Evolutionary conservation across 2,113 vertebrate species (phyloP), one percentile per base, ranked within the genome.

Genomic region (Gila orcuttii): DNA sequence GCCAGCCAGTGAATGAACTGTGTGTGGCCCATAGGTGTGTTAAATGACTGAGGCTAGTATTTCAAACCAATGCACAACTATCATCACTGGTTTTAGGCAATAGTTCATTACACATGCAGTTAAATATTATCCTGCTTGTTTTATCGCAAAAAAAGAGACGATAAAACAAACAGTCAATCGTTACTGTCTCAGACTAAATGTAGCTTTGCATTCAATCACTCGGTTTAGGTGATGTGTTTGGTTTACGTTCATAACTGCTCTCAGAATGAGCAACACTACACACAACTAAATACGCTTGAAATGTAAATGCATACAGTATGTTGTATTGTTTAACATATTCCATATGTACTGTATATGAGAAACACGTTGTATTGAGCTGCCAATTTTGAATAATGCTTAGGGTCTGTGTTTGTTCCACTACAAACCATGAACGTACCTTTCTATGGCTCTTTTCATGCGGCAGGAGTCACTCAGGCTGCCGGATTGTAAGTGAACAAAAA

Each of bases 361-460:
- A 87, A 87, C 87, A 82, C 19, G 55, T 86, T 89, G 83, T 85
- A 87, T 80, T 60, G 85, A 89, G 87, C 87, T 93, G 91, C 89
- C 91, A 89, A 86, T 91, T 87, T 86, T 91, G 87, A 92, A 94
- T 93, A 93, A 87, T 90, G 91, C 84, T 89, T 88, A 93, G 89
- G 92, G 88, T 83, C 89, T 93, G 90, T 88, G 90, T 92, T 93
- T 89, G 87, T 89, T 91, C 86, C 87, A 88, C 52, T 33, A 82
- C 91, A 91, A 92, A 89, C 89, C 91, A 92, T 90, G 92, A 92
- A 90, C n/a, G 78, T 78, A 86, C 82, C 74, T 64, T 85, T 82
- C 87, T 83, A 73, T 89, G 91, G 85, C 89, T 92, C 88, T 85
- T 83, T 91, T 55, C 83, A 33, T 66, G 86, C 42, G 39, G 2